These are phyloP conservation scores for Eira barbara DNA, from an alignment of 2,113 vertebrate species.

Conservation along the genomic window DNA sequence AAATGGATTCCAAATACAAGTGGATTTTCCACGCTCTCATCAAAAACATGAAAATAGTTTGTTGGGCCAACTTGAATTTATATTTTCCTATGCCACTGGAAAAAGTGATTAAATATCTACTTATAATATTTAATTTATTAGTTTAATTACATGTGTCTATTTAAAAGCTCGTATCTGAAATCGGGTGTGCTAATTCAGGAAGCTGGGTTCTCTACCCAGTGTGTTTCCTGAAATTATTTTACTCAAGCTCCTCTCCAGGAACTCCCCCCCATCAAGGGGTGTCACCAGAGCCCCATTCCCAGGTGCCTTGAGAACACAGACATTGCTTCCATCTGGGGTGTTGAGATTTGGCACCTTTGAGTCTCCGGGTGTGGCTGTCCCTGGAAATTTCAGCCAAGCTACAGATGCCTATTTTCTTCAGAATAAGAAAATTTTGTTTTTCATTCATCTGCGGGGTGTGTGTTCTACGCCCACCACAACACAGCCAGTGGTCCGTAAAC, in stretches of 20 bases:
- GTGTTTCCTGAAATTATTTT: neutral
- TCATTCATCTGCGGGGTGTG: neutral
- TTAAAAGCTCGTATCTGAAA: neutral
- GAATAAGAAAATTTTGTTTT: neutral
- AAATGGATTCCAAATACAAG: neutral
- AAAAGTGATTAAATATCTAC: neutral
- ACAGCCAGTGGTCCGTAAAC: rapidly evolving
- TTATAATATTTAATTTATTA: neutral
- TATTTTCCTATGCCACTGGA: neutral
- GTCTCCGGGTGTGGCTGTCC: neutral
- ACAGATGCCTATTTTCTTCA: neutral
- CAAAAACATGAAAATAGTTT: neutral
- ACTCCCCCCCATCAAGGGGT: too few relatives aligned
- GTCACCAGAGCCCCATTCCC: neutral
- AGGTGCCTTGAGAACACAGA: neutral
- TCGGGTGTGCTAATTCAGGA: neutral
- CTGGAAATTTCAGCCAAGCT: neutral
- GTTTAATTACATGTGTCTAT: neutral
- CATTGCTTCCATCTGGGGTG: neutral
- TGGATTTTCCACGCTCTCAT: neutral
- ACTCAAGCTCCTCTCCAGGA: neutral
- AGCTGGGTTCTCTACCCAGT: neutral
- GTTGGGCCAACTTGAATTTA: neutral
- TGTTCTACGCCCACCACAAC: neutral
- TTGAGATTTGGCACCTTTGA: neutral